Conservation (phyloP, 2,888 invertebrate genomes). For the Lasioglossum oenotherae region DNA sequence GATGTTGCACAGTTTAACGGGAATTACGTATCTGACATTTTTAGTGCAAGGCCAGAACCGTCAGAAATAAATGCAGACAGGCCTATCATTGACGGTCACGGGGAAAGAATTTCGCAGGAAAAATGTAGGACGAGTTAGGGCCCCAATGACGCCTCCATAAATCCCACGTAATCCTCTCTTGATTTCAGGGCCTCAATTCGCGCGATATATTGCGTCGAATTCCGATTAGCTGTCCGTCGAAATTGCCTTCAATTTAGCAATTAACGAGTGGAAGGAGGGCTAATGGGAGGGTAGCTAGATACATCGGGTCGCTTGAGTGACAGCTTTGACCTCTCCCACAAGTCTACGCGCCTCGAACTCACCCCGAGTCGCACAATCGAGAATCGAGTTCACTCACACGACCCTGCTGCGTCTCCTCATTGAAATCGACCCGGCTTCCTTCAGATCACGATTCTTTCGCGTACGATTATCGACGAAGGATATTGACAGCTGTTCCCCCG, state of each 20-base stretch:
- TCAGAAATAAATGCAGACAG: constrained; percentile 16
- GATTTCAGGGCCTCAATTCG: constrained; percentile 64
- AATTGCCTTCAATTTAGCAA: constrained; percentile 84
- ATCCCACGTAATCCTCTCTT: constrained; percentile 72
- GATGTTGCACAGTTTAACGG: constrained; percentile 5
- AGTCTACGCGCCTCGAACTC: constrained; percentile 66
- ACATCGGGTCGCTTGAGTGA: constrained; percentile 82
- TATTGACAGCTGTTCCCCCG: constrained; percentile 16
- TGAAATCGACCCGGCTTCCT: constrained; percentile 49
- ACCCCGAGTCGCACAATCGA: constrained; percentile 65
- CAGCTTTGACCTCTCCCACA: constrained; percentile 83
- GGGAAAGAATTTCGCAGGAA: constrained; percentile 50
- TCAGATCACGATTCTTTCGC: constrained; percentile 38
- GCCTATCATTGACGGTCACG: constrained; percentile 38
- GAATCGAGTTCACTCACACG: constrained; percentile 68
- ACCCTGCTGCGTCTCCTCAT: constrained; percentile 51
- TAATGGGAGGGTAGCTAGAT: constrained; percentile 84
- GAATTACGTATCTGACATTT: neutral
- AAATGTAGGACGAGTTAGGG: constrained; percentile 42
- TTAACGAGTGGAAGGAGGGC: constrained; percentile 80
- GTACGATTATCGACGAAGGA: constrained; percentile 33
- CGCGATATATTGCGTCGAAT: constrained; percentile 75
- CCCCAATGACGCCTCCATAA: constrained; percentile 73
- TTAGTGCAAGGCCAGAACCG: constrained; percentile 4
- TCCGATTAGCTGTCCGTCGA: constrained; percentile 77